Base-by-base conservation (phyloP, 2,888 invertebrate genomes). In the Chelonus formosanus region DNA sequence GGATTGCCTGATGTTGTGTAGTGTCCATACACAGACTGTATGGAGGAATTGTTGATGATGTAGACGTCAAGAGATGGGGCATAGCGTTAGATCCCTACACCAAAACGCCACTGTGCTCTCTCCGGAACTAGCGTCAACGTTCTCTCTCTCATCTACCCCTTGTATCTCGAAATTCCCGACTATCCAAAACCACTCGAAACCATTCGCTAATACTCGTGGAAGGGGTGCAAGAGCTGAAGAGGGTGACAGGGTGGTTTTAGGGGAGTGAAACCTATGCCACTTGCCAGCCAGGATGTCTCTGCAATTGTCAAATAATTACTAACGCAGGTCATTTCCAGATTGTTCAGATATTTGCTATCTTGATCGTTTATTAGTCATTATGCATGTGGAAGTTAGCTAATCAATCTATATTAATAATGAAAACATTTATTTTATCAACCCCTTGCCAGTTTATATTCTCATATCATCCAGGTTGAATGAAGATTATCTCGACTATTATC, bases 151-250 rank as follows among this genome's bases (percentile, higher is more conserved):
- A 5, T 57, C 6, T 57, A 5, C 10, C 43, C 4, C 35, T 47
- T 10, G 5, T 32, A 48, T 36, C 32, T 34, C 7, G 20, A 7
- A 40, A 40, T 6, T 32, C 40, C 43, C 55, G 5, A 20, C 48
- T 48, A 48, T 35, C 71, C 70, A 71, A 74, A 78, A 76, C 76
- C 78, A 78, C 78, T 78, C 76, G 74, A 77, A 76, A 76, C 73
- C 76, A 74, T 76, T 74, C 75, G 76, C 76, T 78, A 77, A 79
- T 78, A 78, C 78, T 78, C 75, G 74, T 71, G 74, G 56, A 32
- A 32, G 52, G 20, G 20, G 48, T 31, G 8, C 52, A 52, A 8
- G 32, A 8, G 32, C 34, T 52, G 52, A 8, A 8, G 34, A 8
- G 32, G 34, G 32, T 40, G 6, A 40, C 40, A 40, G 32, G 52